A percentile compares a stretch with the other conserved stretches of the same genome.
Conservation (phyloP, 2,888 invertebrate genomes). For the Ferrisia virgata region DNA sequence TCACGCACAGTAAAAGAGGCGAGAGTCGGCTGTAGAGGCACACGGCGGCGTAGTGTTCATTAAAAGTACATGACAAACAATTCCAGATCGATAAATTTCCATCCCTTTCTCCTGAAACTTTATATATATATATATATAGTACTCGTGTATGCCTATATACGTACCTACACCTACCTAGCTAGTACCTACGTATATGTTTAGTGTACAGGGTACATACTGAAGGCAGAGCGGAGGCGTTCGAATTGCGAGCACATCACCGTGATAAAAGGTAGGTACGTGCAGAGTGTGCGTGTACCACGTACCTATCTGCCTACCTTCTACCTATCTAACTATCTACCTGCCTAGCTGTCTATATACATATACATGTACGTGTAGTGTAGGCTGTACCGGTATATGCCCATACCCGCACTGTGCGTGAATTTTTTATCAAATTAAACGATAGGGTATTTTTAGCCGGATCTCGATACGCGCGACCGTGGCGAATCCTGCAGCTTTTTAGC, state of each 20-base stretch:
- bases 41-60: conserved; percentile 33
- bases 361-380: too few relatives aligned
- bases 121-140: too few relatives aligned
- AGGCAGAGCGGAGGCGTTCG: neutral
- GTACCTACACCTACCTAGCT: too few relatives aligned
- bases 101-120: conserved; percentile 21
- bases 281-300: neutral
- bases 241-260: neutral
- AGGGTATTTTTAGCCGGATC: neutral
- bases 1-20: conserved; percentile 20
- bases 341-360: too few relatives aligned
- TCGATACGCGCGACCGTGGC: neutral
- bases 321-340: too few relatives aligned
- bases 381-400: neutral
- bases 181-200: neutral
- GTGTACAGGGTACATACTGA: neutral
- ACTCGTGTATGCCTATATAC: too few relatives aligned
- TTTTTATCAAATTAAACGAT: conserved; percentile 8
- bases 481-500: neutral
- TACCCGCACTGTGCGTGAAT: neutral
- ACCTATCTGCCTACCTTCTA: neutral
- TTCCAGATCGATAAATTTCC: conserved; percentile 45
- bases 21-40: neutral
- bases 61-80: conserved; percentile 45
- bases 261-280: neutral